These are phyloP conservation scores for Corythucha ciliata DNA, from an alignment of 2,888 invertebrate species.

Conservation along the genomic window DNA sequence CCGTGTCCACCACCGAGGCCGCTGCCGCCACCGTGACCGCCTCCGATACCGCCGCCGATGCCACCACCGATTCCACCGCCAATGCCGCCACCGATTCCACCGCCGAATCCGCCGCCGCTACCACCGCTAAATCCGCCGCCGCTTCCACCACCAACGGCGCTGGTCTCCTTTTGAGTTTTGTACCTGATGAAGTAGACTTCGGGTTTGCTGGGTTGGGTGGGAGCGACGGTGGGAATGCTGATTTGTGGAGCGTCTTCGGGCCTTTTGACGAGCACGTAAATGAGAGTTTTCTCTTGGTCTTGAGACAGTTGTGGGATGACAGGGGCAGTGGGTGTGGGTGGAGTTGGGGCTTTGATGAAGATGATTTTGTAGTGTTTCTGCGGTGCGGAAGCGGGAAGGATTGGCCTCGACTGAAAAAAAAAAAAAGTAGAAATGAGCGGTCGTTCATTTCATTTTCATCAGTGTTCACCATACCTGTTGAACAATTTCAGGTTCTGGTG, in stretches of 20 bases:
- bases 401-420: constrained; percentile 55
- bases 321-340: constrained; percentile 71
- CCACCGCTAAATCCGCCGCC: constrained; percentile 41
- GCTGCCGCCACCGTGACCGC: constrained; percentile 24
- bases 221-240: constrained; percentile 62
- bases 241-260: constrained; percentile 78
- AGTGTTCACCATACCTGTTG: no score
- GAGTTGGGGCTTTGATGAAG: constrained; percentile 83
- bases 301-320: constrained; percentile 70
- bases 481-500: constrained; percentile 67
- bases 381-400: constrained; percentile 57
- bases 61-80: constrained; percentile 36
- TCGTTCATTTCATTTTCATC: no score
- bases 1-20: constrained; percentile 27
- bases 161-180: constrained; percentile 52
- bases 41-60: constrained; percentile 36
- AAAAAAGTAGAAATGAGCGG: no score
- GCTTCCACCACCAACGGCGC: constrained; percentile 42
- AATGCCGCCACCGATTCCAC: constrained; percentile 31
- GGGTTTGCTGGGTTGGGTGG: constrained; percentile 77
- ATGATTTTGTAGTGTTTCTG: constrained; percentile 88
- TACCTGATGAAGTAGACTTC: constrained; percentile 85
- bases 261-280: constrained; percentile 80
- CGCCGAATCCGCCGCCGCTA: constrained; percentile 43
- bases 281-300: constrained; percentile 74